Base-by-base conservation (phyloP, 2,797 vertebrate genomes). In the Pelobates cultripes region DNA sequence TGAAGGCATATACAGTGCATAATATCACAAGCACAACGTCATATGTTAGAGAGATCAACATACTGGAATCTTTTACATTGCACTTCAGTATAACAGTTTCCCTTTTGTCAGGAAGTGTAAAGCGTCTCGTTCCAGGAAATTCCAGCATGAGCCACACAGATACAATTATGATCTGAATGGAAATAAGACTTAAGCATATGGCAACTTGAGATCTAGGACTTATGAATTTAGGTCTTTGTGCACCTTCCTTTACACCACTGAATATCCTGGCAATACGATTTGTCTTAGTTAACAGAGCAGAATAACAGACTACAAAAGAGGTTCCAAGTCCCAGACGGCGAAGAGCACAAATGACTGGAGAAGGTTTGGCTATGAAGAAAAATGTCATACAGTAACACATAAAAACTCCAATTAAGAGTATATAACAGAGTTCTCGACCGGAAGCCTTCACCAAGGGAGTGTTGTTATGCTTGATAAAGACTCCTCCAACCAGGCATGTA, bases 1-100 rank as follows among this genome's bases (percentile, higher is more conserved):
- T 99, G 93, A 99, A 99, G 90, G 98, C 98, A 85, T 99, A 99
- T 85, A 99, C 95, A 88, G 98, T 99, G 92, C 97, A 99, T 92
- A 99, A 89, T 84, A 99, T 95, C 87, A 99, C 97, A 88, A 99
- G 94, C 88, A 99, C 93, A 81, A 99, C 95, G 3, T 99, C 97
- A 0, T 99, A 99, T 84, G 93, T 95, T 84, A 99, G 93, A 8
- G 98, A 99, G 87, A 99, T 93, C 88, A 99, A 89, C 98, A 99
- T 99, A 91, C 96, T 99, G 91, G 97, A 96, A 94, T 99, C 98
- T 28, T 94, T 95, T 73, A 99, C 97, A 0, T 99, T 99, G 90
- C 98, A 99, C 90, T 99, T 99, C 82, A 99, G 88, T 89, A 99
- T 97, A 86, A 99, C 98, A 0, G 96, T 98, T 90, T 99, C 96